Base-by-base conservation (phyloP, 2,888 invertebrate genomes). In the Trissolcus brochymenae region DNA sequence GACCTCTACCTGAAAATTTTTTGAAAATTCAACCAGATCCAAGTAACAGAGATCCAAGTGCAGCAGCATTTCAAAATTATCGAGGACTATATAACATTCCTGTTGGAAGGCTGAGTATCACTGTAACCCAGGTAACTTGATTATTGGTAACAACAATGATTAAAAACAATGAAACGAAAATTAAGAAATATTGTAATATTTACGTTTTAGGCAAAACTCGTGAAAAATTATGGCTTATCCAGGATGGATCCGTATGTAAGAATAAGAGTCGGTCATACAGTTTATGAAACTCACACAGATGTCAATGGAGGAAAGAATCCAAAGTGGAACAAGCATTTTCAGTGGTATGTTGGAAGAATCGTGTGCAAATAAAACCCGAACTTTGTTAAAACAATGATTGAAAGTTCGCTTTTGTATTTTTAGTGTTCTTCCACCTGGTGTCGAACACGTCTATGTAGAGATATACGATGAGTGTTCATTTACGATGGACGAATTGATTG, bases 401-500 rank as follows among this genome's bases (percentile, higher is more conserved):
- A 40, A 59, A 25, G 16, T 46, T 35, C 11, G 1, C 1, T 9
- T 17, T 51, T 7, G 9, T 51, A 1, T n/a, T 51, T 71, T 25
- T 67, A 96, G 96, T 88, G 92, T 95, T 81, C 91, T 98, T 73
- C 97, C 98, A 0, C 93, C 94, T 80, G 98, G 98, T 53, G 95
- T 98, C 13, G 95, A 95, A 86, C 93, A 94, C 11, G 92, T 99
- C 81, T 96, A 95, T 85, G 87, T 99, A 83, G 98, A 99, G 91
- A 95, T 99, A 81, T 99, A 95, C 89, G 99, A 99, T 90, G 99
- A 98, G 90, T 95, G 97, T 88, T 96, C 98, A 14, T 98, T 99
- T 89, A 96, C 97, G 17, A 95, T 96, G 93, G 98, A 99, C 89
- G 98, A 98, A 90, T 91, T 97, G 76, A 94, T 99, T 82, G 99